Evolutionary conservation across 2,797 vertebrate genomes (phyloP), one percentile per base, ranked within the genome.

Genomic region (Naso thynnoides): DNA sequence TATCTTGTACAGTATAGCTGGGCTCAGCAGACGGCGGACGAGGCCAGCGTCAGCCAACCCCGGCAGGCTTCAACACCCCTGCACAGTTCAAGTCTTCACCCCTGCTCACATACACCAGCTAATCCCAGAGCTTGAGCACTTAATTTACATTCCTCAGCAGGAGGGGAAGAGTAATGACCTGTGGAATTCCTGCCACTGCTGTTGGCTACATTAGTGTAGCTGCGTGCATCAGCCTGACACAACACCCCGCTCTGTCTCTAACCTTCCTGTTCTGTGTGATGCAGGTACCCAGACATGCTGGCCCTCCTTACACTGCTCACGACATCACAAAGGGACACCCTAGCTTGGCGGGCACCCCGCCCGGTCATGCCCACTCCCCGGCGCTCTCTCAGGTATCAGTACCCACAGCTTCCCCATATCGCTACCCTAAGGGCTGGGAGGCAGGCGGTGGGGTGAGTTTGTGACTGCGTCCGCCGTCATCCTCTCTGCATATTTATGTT

Each of bases 311-410:
- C 84, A 91, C 95, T 89, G 91, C 96, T 88, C 97, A 99, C 87
- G 98, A 99, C 92, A 94, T 99, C 93, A 95, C 93, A 94, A 99
- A 99, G 96, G 97, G 97, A 94, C 97, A 97, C 89, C 96, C 96
- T 23, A 97, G 93, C 88, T 95, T 99, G 90, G 94, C 96, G 54
- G 96, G 95, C 74, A 98, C 98, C 1, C 97, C 97, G 23, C 96
- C 97, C 21, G 97, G 96, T 91, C 98, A 98, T 89, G 95, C 96
- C 44, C 95, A 98, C 80, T 97, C 97, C 84, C 95, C 96, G 64
- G 96, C 96, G 87, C 96, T 99, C 87, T 96, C 97, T 95, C 98
- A 99, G 96, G 97, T 99, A 96, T 94, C 93, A 65, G 76, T 94
- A 84, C 83, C 93, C 87, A 89, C 94, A 66, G 90, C 91, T 84